Conservation (phyloP, 2,113 vertebrate species). For the Heterochromis multidens region DNA sequence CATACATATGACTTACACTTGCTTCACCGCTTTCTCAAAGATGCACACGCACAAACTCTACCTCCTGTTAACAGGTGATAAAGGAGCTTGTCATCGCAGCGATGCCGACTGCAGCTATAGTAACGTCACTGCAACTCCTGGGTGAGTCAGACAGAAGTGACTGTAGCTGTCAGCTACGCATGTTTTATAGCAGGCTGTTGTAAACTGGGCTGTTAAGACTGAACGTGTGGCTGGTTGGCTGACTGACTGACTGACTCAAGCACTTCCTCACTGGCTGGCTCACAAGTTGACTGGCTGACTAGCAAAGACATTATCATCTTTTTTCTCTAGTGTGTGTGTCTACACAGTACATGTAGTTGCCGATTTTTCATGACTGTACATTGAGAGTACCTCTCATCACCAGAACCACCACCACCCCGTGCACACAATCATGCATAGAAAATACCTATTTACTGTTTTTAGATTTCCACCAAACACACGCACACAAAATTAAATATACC, state of each 20-base stretch:
- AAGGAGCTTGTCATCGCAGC: slow-evolving; percentile 57
- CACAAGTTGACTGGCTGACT: not conserved
- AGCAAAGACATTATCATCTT: not conserved
- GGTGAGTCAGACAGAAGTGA: slow-evolving; percentile 69
- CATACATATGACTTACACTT: slow-evolving; percentile 1
- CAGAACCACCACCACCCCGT: not conserved
- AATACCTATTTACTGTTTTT: not conserved
- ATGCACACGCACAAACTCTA: not conserved
- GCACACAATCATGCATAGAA: not conserved
- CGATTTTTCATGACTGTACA: not conserved
- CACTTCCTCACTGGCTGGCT: slow-evolving; percentile 3
- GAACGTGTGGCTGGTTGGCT: slow-evolving; percentile 9
- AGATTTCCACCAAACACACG: not conserved
- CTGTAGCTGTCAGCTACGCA: slow-evolving; percentile 63
- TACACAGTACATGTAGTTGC: not conserved
- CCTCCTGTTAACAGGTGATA: slow-evolving; percentile 77
- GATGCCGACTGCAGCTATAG: slow-evolving; percentile 19
- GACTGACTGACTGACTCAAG: slow-evolving; percentile 11
- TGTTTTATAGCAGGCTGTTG: slow-evolving; percentile 63
- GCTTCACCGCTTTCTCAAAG: slow-evolving; percentile 8
- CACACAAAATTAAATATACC: too few relatives aligned
- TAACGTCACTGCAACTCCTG: slow-evolving; percentile 34
- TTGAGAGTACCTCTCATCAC: not conserved
- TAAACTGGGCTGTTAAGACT: slow-evolving; percentile 60
- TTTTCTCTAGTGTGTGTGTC: not conserved